Evolutionary conservation across 2,113 vertebrate species (phyloP).

Genomic region (Poecilia latipinna): DNA sequence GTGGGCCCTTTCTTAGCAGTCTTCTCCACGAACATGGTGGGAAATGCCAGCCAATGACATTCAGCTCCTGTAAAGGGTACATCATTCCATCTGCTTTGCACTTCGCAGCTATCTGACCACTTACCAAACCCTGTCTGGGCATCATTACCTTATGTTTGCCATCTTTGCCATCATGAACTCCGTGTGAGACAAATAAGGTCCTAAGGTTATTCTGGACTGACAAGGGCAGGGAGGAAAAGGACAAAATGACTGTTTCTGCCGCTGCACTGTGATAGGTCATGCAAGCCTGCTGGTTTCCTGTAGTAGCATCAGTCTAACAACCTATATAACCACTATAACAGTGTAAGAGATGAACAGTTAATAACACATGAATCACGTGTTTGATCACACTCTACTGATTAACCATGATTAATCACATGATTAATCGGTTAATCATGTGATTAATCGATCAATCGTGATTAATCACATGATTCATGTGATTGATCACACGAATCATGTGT

Average conservation of each 20-base stretch:
- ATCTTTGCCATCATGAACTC: slow-evolving; percentile 56
- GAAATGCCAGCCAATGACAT: slow-evolving; percentile 79
- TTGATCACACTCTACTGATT: too few species aligned
- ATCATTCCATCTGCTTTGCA: slow-evolving; percentile 76
- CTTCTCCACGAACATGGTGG: slow-evolving; percentile 54
- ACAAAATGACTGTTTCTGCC: slow-evolving; percentile 34
- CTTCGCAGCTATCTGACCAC: slow-evolving; percentile 70
- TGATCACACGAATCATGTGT: too few species aligned
- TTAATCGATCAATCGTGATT: too few species aligned
- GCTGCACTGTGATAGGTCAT: not conserved
- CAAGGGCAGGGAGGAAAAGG: slow-evolving; percentile 34
- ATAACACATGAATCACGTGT: too few species aligned
- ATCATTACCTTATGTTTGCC: slow-evolving; percentile 69
- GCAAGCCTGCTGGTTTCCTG: slow-evolving; percentile 2
- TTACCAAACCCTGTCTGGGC: slow-evolving; percentile 64
- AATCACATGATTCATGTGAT: too few species aligned
- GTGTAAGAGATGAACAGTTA: too few species aligned
- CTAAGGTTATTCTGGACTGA: slow-evolving; percentile 34
- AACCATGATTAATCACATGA: too few species aligned
- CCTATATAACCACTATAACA: too few species aligned
- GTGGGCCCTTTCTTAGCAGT: slow-evolving; percentile 44
- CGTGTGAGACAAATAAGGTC: slow-evolving; percentile 64
- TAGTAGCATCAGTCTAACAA: not conserved
- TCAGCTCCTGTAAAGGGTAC: slow-evolving; percentile 76
- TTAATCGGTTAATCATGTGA: too few species aligned